Conservation (phyloP, 2,888 invertebrate species). For the Crepidodera aurea region DNA sequence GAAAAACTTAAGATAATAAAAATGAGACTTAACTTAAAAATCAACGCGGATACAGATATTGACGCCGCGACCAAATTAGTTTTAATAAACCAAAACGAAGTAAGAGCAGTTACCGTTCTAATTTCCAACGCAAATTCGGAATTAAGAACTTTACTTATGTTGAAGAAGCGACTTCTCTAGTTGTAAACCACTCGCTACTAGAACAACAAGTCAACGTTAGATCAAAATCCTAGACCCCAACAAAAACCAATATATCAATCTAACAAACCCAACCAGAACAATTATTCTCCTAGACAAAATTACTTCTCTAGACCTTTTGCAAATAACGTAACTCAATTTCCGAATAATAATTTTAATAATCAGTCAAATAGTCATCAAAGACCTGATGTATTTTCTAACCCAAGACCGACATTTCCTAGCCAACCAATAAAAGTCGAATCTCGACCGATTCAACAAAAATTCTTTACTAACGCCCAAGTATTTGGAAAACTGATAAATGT, state of each 20-base stretch:
- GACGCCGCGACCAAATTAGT: constrained; percentile 4
- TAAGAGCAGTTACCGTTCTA: constrained; percentile 2
- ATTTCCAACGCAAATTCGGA: constrained; percentile 9
- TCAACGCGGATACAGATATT: constrained; percentile 8
- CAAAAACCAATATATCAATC: not conserved
- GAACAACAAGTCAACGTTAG: constrained; percentile 12
- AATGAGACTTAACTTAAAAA: constrained; percentile 23
- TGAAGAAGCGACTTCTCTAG: constrained; percentile 7
- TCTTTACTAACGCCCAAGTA: not conserved
- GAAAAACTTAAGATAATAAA: constrained; percentile 18
- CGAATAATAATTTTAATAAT: not conserved
- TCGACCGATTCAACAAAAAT: not conserved
- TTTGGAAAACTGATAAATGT: not conserved
- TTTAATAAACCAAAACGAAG: constrained; percentile 13
- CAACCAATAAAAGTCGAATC: not conserved
- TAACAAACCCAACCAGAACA: not conserved
- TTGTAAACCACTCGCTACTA: constrained; percentile 3
- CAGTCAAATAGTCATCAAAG: not conserved
- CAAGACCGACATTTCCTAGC: not conserved
- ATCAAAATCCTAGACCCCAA: not conserved
- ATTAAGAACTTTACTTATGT: constrained; percentile 4
- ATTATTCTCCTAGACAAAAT: not conserved
- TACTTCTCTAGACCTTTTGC: not conserved
- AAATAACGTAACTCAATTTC: not conserved
- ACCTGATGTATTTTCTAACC: not conserved